Base-by-base conservation (phyloP, 2,888 invertebrate species). In the Rhagophthalmus giganteus region DNA sequence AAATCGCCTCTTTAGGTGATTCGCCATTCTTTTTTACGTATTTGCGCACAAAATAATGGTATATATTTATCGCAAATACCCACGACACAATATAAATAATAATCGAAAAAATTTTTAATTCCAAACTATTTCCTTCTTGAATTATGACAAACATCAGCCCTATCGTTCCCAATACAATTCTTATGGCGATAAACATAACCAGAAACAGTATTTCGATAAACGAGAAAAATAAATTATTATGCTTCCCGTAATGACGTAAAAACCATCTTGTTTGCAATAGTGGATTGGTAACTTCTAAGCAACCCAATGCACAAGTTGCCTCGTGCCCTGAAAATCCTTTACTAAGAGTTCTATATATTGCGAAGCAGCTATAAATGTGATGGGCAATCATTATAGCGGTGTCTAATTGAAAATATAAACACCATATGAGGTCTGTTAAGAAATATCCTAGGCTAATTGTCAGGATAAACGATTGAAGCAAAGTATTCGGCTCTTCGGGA, bases 201-300 rank as follows among this genome's bases (percentile, higher is more conserved):
- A 83, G 69, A 61, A 82, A 84, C 2, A 69, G 41, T 14, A 76
- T 57, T 67, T 84, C 84, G 4, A 81, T 74, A 6, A 74, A 28
- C 3, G 69, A 65, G 64, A 74, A 82, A 25, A 79, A 16, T 1
- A 61, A 44, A 2, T 79, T 76, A 39, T 76, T 70, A 10, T 77
- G 76, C 59, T 76, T 75, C 24, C 82, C 82, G 49, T 71, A 71
- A 11, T 74, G 69, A 61, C 80, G 74, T 32, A 84, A 70, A 63
- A 83, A 83, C 85, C 84, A 85, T 68, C 84, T 73, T 13, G 73
- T 67, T 73, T 85, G 84, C 13, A 84, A 73, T 30, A 82, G 68
- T 6, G 84, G 84, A 67, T 84, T 84, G 1, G 84, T 82, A 16
- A 82, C 58, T 71, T 85, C 84, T 74, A 84, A 69, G 35, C 79